Evolutionary conservation across 2,113 vertebrate species (phyloP).

Genomic region (Protomyctophum bolini): DNA sequence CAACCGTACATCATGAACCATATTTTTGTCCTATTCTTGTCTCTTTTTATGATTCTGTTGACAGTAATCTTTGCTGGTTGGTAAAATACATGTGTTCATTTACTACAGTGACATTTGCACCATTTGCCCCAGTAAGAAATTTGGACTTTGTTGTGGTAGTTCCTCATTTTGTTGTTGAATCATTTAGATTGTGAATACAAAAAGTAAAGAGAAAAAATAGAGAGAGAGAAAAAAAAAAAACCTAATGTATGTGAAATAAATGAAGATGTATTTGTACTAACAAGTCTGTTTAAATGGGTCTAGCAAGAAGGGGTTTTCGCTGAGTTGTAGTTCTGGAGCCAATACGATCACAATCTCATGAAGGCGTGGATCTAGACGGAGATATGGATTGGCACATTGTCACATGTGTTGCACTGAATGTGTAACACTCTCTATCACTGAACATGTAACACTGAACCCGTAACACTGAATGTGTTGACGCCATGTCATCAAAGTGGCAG

Average conservation of each 20-base stretch:
- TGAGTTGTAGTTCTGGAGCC: no score
- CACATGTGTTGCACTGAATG: no score
- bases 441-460: no score
- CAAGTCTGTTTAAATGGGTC: constrained; percentile 48
- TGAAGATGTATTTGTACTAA: constrained; percentile 81
- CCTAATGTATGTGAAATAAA: constrained; percentile 84
- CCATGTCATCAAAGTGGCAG: no score
- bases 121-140: constrained; percentile 72
- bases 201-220: constrained; percentile 64
- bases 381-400: neutral
- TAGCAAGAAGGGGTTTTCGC: neutral
- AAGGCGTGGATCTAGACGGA: neutral
- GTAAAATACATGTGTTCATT: constrained; percentile 72
- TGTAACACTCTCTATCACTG: no score
- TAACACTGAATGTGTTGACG: no score
- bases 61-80: constrained; percentile 67
- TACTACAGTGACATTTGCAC: constrained; percentile 74
- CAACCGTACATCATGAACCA: constrained; percentile 49
- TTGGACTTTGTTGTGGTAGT: constrained; percentile 85
- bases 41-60: constrained; percentile 65
- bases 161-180: constrained; percentile 85
- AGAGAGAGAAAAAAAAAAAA: constrained; percentile 55
- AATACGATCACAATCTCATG: no score
- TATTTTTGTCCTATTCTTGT: constrained; percentile 41
- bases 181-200: constrained; percentile 85